Conservation (phyloP, 2,797 vertebrate genomes). For the Pempheris klunzingeri region DNA sequence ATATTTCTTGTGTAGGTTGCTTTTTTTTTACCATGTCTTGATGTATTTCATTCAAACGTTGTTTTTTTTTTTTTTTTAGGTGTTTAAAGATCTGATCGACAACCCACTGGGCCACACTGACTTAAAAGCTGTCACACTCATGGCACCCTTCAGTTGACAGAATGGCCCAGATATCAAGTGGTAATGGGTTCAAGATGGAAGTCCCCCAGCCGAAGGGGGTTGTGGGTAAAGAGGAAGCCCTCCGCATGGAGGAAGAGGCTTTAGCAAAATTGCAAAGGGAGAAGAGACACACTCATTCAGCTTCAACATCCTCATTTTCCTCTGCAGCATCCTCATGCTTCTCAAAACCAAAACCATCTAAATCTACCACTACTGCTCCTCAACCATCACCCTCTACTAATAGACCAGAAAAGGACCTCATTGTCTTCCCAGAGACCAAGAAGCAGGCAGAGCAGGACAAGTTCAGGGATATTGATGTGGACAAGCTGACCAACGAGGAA, state of each 20-base stretch:
- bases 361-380: constrained; percentile 72
- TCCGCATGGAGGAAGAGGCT: constrained; percentile 98
- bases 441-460: constrained; percentile 85
- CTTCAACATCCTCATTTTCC: constrained; percentile 74
- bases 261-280: constrained; percentile 94
- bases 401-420: constrained; percentile 93
- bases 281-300: constrained; percentile 80
- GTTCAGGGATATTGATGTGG: constrained; percentile 90
- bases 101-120: constrained; percentile 50
- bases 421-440: constrained; percentile 94
- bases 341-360: constrained; percentile 60
- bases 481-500: constrained; percentile 93
- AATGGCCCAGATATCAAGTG: constrained; percentile 96
- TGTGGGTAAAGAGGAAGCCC: constrained; percentile 96
- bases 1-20: background rate
- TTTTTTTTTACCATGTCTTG: background rate
- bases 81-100: constrained; percentile 65
- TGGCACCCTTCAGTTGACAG: constrained; percentile 85
- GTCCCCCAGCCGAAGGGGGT: constrained; percentile 89
- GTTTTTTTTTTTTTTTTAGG: constrained; percentile 71
- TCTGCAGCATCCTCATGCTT: constrained; percentile 51
- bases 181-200: constrained; percentile 91
- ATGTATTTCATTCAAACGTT: constrained; percentile 14
- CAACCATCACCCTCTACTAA: constrained; percentile 72
- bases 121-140: constrained; percentile 74